A percentile compares a stretch with the other conserved stretches of the same genome.
phyloP scores from a whole-genome alignment of 2,888 invertebrate species.

The Xestia c-nigrum region DNA sequence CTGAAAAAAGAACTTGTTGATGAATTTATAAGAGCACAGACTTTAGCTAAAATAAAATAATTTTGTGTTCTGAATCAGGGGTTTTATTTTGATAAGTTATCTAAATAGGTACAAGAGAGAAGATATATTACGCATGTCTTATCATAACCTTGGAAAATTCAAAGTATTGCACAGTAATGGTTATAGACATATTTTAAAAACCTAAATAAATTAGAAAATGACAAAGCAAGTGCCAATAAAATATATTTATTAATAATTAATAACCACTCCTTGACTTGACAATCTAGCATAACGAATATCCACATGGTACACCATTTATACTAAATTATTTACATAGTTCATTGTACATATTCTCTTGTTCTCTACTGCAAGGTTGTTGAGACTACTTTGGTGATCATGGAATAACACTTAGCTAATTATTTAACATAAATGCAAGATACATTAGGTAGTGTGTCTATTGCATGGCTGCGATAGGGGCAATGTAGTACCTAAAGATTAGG shows the following conservation, averaged over 20 bases:
- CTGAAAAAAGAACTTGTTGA: slow-evolving; percentile 89
- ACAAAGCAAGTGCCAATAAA: slow-evolving; percentile 79
- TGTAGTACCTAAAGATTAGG: slow-evolving; percentile 94
- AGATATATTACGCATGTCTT: slow-evolving; percentile 43
- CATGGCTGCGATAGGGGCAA: slow-evolving; percentile 86
- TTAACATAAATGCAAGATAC: slow-evolving; percentile 86
- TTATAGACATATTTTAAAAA: slow-evolving; percentile 38
- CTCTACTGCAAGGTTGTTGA: slow-evolving; percentile 78
- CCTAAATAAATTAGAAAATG: slow-evolving; percentile 58
- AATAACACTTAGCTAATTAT: slow-evolving; percentile 89
- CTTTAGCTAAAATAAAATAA: slow-evolving; percentile 86
- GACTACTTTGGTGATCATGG: slow-evolving; percentile 88
- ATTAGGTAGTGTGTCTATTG: slow-evolving; percentile 78
- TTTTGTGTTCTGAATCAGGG: slow-evolving; percentile 48
- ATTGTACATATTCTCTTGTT: slow-evolving; percentile 80
- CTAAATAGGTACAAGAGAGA: slow-evolving; percentile 53
- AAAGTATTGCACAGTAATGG: slow-evolving; percentile 33
- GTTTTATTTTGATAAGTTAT: slow-evolving; percentile 62
- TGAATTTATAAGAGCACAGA: slow-evolving; percentile 89
- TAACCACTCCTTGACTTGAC: slow-evolving; percentile 85
- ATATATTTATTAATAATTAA: slow-evolving; percentile 86
- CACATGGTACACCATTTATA: slow-evolving; percentile 86
- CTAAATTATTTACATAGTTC: slow-evolving; percentile 88
- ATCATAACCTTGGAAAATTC: slow-evolving; percentile 47
- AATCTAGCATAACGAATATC: slow-evolving; percentile 87